phyloP scores from a whole-genome alignment of 2,113 vertebrate species.

The Trachemys scripta region DNA sequence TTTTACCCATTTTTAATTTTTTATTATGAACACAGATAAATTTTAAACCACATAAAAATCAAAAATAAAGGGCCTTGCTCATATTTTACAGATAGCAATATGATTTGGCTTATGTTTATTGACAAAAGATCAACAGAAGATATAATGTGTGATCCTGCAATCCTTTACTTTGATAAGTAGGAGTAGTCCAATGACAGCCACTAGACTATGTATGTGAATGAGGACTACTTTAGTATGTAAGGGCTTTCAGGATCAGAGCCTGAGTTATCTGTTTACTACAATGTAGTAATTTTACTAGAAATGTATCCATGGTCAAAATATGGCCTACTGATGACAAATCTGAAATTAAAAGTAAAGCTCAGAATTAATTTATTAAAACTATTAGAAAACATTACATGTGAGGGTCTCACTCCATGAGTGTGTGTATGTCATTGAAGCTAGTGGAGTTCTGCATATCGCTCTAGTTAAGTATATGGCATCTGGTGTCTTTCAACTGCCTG shows the following conservation, averaged over 20 bases:
- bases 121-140: background rate
- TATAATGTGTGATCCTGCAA: background rate
- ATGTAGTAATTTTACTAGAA: background rate
- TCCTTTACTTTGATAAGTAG: fast-evolving
- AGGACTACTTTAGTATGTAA: background rate
- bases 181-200: background rate
- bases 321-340: background rate
- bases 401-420: background rate
- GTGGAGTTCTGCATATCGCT: background rate
- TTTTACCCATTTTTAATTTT: background rate
- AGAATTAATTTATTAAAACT: background rate
- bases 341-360: background rate
- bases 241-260: background rate
- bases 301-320: fast-evolving
- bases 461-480: background rate
- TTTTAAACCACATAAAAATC: background rate
- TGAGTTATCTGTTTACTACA: background rate
- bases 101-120: background rate
- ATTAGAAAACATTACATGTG: background rate
- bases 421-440: background rate
- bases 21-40: background rate
- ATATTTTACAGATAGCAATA: background rate
- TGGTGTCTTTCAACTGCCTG: background rate
- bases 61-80: background rate
- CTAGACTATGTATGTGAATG: background rate